Conservation (phyloP, 2,797 vertebrate species). For the Trichosurus vulpecula region DNA sequence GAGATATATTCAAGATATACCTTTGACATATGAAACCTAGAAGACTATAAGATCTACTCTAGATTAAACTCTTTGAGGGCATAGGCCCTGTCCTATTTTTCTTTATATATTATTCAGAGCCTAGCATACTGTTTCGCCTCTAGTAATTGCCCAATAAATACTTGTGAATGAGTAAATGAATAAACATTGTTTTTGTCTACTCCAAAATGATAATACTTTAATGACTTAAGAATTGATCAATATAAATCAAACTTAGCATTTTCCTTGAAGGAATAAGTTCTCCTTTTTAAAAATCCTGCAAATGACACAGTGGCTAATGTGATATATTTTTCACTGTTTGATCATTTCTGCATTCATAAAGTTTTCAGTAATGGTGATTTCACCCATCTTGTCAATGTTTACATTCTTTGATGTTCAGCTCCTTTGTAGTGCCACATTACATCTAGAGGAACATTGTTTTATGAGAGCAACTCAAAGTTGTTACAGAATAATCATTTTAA, state of each 20-base stretch:
- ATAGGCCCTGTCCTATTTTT: neutral
- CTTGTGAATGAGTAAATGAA: conserved; percentile 45
- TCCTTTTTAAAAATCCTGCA: conserved; percentile 58
- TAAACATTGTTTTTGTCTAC: conserved; percentile 17
- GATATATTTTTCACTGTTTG: conserved; percentile 73
- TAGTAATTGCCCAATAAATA: neutral
- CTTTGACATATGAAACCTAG: neutral
- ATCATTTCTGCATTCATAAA: conserved; percentile 74
- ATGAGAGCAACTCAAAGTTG: conserved; percentile 58
- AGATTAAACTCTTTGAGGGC: neutral
- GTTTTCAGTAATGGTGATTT: conserved; percentile 74
- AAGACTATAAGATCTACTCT: neutral
- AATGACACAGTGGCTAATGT: conserved; percentile 70
- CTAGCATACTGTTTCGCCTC: neutral
- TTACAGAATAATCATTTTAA: conserved; percentile 63
- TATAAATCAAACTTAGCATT: conserved; percentile 60
- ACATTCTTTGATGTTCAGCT: conserved; percentile 70
- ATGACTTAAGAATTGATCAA: conserved; percentile 70
- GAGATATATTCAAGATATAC: neutral
- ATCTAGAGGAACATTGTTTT: conserved; percentile 67
- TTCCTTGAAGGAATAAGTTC: conserved; percentile 57
- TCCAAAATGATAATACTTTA: conserved; percentile 40
- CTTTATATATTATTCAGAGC: neutral
- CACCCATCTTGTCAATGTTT: conserved; percentile 68
- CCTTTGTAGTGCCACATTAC: conserved; percentile 67